Conservation (phyloP, 1,140 invertebrate genomes). For the Heliconius himera region DNA sequence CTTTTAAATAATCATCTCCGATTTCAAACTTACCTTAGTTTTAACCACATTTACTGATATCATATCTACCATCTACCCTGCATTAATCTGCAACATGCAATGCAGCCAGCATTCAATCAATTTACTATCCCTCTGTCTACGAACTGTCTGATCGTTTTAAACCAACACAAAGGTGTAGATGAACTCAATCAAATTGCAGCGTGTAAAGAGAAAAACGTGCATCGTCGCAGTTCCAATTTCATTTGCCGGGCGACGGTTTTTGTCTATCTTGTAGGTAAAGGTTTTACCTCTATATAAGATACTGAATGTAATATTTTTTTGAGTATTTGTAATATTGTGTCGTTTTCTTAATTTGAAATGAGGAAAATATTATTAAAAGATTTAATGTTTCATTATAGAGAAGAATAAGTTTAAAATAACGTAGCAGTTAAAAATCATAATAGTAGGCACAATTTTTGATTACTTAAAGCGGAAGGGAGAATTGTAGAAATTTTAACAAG, state of each 20-base stretch:
- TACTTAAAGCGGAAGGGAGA: no score
- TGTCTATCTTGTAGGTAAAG: conserved; percentile 9
- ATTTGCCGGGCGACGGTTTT: conserved; percentile 59
- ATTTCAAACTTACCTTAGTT: no score
- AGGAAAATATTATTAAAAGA: no score
- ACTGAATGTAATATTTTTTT: no score
- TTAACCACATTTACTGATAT: neutral
- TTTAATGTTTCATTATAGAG: no score
- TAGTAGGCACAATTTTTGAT: no score
- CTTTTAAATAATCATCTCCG: no score
- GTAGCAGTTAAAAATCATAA: no score
- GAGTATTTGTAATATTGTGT: neutral
- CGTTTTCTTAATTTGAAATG: no score
- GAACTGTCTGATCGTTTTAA: conserved; percentile 29
- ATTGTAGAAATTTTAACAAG: no score
- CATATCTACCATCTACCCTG: neutral
- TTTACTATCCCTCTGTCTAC: conserved; percentile 5
- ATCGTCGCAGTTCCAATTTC: conserved; percentile 73
- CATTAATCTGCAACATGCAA: neutral
- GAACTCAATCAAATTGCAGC: conserved; percentile 68
- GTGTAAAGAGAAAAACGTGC: conserved; percentile 63
- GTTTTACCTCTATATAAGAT: conserved; percentile 9
- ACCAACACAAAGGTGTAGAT: conserved; percentile 52
- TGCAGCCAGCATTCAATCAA: conserved; percentile 6
- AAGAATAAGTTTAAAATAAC: no score